Percentiles rank a stretch among this genome's conserved stretches.
These are phyloP conservation scores for Priapulus caudatus DNA, from an alignment of 2,888 invertebrate genomes.

Conservation along the genomic window DNA sequence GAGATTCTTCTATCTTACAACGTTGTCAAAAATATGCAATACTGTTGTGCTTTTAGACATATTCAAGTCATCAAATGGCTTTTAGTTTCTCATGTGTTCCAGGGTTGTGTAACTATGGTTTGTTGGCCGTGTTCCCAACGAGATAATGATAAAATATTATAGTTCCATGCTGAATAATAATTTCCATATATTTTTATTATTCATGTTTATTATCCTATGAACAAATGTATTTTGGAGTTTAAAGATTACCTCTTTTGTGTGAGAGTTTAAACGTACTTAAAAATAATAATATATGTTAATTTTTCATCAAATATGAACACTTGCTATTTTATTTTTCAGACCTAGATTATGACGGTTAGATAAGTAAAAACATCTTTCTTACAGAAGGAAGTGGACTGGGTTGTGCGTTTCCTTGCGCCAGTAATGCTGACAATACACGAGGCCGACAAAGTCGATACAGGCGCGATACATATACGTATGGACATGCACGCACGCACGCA, in stretches of 20 bases:
- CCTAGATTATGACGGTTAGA: constrained; percentile 8
- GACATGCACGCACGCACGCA: too few relatives aligned
- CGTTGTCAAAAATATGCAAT: background rate
- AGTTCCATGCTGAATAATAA: constrained; percentile 24
- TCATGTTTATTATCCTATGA: constrained; percentile 21
- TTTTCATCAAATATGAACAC: constrained; percentile 13
- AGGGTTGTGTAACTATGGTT: constrained; percentile 15
- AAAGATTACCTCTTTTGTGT: constrained; percentile 7
- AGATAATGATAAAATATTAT: constrained; percentile 10
- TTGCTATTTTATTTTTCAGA: constrained; percentile 18
- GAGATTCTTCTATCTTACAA: too few relatives aligned
- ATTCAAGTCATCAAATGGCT: background rate
- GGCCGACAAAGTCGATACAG: too few relatives aligned
- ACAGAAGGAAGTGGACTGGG: too few relatives aligned
- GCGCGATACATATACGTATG: too few relatives aligned
- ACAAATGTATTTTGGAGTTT: constrained; percentile 12
- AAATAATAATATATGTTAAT: constrained; percentile 13
- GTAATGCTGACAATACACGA: too few relatives aligned
- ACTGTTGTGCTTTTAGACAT: constrained; percentile 3
- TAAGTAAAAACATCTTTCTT: constrained; percentile 3
- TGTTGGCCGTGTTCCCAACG: constrained; percentile 12
- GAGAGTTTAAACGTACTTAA: constrained; percentile 15
- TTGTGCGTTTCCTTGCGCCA: too few relatives aligned
- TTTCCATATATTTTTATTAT: constrained; percentile 26
- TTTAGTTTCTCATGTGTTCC: constrained; percentile 8